Evolutionary conservation across 2,888 invertebrate species (phyloP).

Genomic region (Chalcis sispes): DNA sequence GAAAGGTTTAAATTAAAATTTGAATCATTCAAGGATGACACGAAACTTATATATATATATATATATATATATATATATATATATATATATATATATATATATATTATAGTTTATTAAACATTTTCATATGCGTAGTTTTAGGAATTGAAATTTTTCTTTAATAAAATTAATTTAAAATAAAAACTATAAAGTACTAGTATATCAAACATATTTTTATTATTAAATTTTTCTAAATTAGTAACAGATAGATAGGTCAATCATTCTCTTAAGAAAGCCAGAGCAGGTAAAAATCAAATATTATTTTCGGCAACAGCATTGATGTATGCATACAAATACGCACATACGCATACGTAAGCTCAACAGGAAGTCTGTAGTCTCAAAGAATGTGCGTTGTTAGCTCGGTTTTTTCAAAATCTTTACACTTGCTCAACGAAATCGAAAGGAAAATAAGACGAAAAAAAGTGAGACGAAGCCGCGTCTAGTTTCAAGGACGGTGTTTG

Average conservation of each 20-base stretch:
- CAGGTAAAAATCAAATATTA: conserved; percentile 16
- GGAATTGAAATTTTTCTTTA: no score
- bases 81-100: no score
- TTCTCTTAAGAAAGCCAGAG: neutral
- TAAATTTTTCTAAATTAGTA: neutral
- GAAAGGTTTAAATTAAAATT: no score
- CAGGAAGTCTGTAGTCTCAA: conserved; percentile 38
- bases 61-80: no score
- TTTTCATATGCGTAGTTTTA: no score
- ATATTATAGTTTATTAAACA: no score
- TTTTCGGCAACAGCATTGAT: neutral
- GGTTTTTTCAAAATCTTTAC: conserved; percentile 15
- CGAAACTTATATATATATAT: no score
- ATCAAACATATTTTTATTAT: no score
- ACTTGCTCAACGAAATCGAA: conserved; percentile 41
- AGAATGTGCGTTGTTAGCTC: conserved; percentile 2
- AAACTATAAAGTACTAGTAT: no score
- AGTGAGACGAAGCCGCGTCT: conserved; percentile 19
- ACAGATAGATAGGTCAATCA: neutral
- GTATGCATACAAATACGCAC: neutral
- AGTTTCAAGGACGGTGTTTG: conserved; percentile 54
- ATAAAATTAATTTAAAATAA: no score
- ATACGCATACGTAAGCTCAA: neutral
- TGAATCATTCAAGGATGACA: no score
- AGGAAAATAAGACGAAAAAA: conserved; percentile 8